Base-by-base conservation (phyloP, 2,113 vertebrate genomes). In the Oncorhynchus gorbuscha region DNA sequence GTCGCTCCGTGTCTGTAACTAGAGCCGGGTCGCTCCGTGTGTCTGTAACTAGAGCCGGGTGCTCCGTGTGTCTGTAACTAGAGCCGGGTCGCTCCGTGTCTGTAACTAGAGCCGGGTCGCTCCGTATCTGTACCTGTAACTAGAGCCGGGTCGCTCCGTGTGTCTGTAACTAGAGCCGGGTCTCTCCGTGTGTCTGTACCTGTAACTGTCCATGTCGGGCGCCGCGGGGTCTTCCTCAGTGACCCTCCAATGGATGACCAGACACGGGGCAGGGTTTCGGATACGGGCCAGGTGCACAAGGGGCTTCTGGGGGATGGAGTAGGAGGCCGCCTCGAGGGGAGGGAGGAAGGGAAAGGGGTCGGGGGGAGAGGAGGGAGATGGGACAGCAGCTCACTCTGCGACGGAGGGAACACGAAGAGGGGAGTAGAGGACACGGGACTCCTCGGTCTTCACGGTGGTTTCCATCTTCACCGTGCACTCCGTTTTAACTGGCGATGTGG, bases 161-260 rank as follows among this genome's bases (percentile, higher is more conserved):
- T n/a, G n/a, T n/a, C n/a, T n/a, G n/a, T n/a, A n/a, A n/a, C n/a
- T n/a, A n/a, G n/a, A n/a, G n/a, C n/a, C n/a, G n/a, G n/a, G n/a
- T n/a, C n/a, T n/a, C n/a, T n/a, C n/a, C n/a, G 32, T 39, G 67
- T 45, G 20, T 64, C 6, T 79, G 84, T 73, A 92, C 89, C 74
- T 84, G 72, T 95, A 95, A 70, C 86, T 93, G 2, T 91, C 87
- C 79, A 95, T 92, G 1, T 90, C 92, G 0, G 95, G 92, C 0
- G 79, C 84, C 1, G 22, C 76, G 0, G 87, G 85, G 35, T 95
- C 92, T 9, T 71, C 51, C 22, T 87, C 81, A 16, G 20, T 16
- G 28, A 94, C 51, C 2, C 83, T 91, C 94, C 92, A 89, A 0
- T 89, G 86, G 32, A 95, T 74, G 0, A 91, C 93, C 1, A 91